A percentile compares a stretch with the other conserved stretches of the same genome.
These are phyloP conservation scores for Brotula barbata DNA, from an alignment of 2,797 vertebrate genomes.

Conservation along the genomic window DNA sequence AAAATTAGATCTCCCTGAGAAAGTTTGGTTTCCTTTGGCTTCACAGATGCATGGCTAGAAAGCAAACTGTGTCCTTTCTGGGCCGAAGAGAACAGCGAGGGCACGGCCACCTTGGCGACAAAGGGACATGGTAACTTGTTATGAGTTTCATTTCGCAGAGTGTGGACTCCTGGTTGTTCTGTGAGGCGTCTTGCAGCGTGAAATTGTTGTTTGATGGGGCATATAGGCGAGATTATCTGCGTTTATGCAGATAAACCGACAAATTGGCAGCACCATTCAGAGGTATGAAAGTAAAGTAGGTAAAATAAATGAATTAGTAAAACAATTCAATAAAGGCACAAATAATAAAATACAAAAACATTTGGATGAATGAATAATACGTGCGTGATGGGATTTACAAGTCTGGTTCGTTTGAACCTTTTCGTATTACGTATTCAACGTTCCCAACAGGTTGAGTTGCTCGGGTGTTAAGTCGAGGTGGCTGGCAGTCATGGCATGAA, in stretches of 20 bases:
- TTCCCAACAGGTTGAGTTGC: conserved; percentile 13
- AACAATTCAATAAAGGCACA: conserved; percentile 1
- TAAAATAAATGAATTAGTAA: conserved; percentile 4
- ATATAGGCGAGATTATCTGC: conserved; percentile 37
- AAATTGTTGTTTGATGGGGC: conserved; percentile 55
- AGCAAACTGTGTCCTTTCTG: conserved; percentile 28
- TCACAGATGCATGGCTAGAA: conserved; percentile 2
- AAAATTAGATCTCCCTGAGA: conserved; percentile 26
- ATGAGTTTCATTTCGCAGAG: conserved; percentile 24
- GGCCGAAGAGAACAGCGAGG: conserved; percentile 51
- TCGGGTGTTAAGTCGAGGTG: conserved; percentile 35
- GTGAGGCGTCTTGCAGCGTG: conserved; percentile 26
- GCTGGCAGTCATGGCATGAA: conserved; percentile 42
- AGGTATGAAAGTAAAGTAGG: conserved; percentile 13
- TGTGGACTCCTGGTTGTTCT: conserved; percentile 9
- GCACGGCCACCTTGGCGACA: conserved; percentile 53
- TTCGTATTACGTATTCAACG: conserved; percentile 5
- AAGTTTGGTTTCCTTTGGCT: conserved; percentile 17
- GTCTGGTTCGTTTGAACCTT: conserved; percentile 10
- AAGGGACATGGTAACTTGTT: conserved; percentile 18
- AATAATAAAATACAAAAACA: conserved; percentile 8
- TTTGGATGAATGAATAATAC: no score
- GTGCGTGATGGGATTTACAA: conserved; percentile 1
- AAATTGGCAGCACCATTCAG: conserved; percentile 26
- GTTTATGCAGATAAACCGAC: conserved; percentile 39